phyloP scores from a whole-genome alignment of 92 coral and sea anemone species.

The Heliopora coerulea region DNA sequence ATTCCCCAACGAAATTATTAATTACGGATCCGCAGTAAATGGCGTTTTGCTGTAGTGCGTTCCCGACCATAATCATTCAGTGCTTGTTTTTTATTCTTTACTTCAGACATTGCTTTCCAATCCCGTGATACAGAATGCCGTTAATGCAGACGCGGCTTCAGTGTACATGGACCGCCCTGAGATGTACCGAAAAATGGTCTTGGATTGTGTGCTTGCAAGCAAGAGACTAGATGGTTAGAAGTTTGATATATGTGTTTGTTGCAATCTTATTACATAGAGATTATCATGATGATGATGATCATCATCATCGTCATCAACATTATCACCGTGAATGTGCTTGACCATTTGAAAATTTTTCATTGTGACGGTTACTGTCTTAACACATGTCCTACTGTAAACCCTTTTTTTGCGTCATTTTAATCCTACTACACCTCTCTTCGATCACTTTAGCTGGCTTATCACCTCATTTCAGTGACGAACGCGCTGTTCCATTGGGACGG shows the following conservation, averaged over 20 bases:
- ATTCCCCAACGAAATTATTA: too few species aligned
- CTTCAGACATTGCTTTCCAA: constrained; percentile 71
- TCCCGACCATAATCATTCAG: too few species aligned
- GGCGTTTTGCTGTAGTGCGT: too few species aligned
- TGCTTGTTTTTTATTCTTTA: background rate
- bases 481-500: constrained; percentile 48
- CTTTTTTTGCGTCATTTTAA: background rate
- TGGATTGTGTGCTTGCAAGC: constrained; percentile 88
- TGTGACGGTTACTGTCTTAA: background rate
- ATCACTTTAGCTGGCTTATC: constrained; percentile 64
- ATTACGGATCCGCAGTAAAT: too few species aligned
- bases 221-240: constrained; percentile 84
- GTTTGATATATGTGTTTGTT: background rate
- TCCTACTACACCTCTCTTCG: background rate
- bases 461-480: constrained; percentile 64
- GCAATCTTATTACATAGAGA: too few species aligned
- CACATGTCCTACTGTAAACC: background rate
- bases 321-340: too few species aligned
- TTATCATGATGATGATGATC: too few species aligned
- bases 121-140: constrained; percentile 74
- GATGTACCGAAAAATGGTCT: constrained; percentile 69
- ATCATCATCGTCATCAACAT: too few species aligned
- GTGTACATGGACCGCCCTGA: constrained; percentile 57
- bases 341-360: too few species aligned
- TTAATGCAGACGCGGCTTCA: constrained; percentile 77